Evolutionary conservation across 2,113 vertebrate genomes (phyloP), one percentile per base, ranked within the genome.

Genomic region (Heterotilapia buettikoferi): DNA sequence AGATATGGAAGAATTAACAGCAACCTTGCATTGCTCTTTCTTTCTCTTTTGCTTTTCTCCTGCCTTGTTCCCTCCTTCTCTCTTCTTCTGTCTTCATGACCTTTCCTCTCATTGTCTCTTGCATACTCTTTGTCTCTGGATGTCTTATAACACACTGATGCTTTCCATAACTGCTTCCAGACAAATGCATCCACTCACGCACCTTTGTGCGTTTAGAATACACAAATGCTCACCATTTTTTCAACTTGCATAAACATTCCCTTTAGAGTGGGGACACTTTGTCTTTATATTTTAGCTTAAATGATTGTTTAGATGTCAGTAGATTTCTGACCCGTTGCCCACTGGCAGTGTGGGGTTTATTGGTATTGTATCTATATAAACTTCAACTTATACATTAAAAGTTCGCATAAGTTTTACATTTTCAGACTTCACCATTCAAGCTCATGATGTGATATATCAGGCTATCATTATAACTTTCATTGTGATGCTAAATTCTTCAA

Each of bases 1-100:
- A 99, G 98, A 98, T 99, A 98, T 99, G 99, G 99, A 99, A 98
- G 98, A 98, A 98, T 98, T 99, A 99, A 98, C 98, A 98, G 98
- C 94, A 96, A 94, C 94, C 95, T 95, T 94, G 94, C 90, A 90
- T 92, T 90, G 91, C 90, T 94, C 89, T 88, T 90, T 92, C 92
- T 93, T 73, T 91, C 76, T 92, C 61, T 92, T 82, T 88, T 91
- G 66, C 84, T 36, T 91, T 90, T 90, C 84, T 88, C 40, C 40
- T 82, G 82, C 83, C 73, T 91, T 73, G 19, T 85, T 92, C 84
- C 31, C 89, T 84, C 85, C 86, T 86, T 90, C 92, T 78, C 52
- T 89, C 63, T 89, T 78, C 73, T 80, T 56, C 76, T 80, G 81
- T 92, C 93, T 90, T 88, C 38, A 89, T 89, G 94, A 93, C 92